Evolutionary conservation across 2,113 vertebrate genomes (phyloP).

Genomic region (Rhizomys pruinosus): DNA sequence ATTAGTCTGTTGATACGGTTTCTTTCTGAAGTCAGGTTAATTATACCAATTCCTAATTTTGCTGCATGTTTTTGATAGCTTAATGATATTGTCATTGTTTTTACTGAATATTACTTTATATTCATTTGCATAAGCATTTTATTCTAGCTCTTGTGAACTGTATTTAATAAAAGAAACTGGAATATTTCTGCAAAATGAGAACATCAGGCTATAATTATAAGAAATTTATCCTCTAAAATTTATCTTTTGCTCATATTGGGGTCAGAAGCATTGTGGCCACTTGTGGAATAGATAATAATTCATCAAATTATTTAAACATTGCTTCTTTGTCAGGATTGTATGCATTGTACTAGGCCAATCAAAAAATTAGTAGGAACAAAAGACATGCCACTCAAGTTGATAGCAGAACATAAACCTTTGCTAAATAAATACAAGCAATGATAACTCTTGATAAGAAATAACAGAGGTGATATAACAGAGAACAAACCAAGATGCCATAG

Average conservation of each 20-base stretch:
- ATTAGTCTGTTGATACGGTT: background rate
- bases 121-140: background rate
- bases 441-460: background rate
- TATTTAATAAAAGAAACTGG: conserved; percentile 18
- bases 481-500: background rate
- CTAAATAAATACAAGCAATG: background rate
- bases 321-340: background rate
- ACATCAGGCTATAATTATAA: background rate
- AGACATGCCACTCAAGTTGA: background rate
- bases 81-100: background rate
- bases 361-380: background rate
- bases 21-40: background rate
- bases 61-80: background rate
- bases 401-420: background rate
- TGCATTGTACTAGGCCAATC: background rate
- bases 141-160: background rate
- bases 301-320: background rate
- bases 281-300: background rate
- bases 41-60: background rate
- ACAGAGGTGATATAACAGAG: background rate
- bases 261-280: background rate
- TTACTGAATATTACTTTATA: background rate
- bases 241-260: background rate
- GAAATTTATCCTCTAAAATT: background rate
- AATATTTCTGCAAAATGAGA: conserved; percentile 1